A percentile compares a stretch with the other conserved stretches of the same genome.
Evolutionary conservation across 1,140 invertebrate genomes (phyloP).

Genomic region (Gonioctena quinquepunctata): DNA sequence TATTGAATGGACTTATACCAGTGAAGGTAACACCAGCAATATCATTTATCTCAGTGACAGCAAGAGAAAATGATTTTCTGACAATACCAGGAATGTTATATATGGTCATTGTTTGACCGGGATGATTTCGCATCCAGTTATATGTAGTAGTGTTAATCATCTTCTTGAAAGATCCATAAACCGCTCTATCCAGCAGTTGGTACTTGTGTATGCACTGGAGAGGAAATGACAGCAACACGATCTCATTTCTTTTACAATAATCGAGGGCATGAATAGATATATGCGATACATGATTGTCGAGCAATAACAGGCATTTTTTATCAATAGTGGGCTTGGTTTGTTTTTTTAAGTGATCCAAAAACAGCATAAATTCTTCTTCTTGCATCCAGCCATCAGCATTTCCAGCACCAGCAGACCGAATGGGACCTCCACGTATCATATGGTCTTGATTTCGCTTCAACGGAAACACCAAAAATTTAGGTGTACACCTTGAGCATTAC

Average conservation of each 20-base stretch:
- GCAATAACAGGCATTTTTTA: conserved; percentile 13
- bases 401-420: conserved; percentile 1
- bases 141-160: conserved; percentile 53
- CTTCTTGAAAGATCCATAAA: conserved; percentile 44
- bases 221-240: conserved; percentile 48
- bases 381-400: conserved; percentile 26
- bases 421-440: neutral
- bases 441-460: neutral
- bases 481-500: conserved; percentile 51
- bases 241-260: conserved; percentile 43
- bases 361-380: conserved; percentile 11
- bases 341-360: conserved; percentile 25
- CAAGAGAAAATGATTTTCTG: neutral
- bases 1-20: neutral
- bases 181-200: conserved; percentile 50
- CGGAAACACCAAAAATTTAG: neutral
- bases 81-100: conserved; percentile 36
- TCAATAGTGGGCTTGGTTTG: conserved; percentile 10
- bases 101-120: conserved; percentile 39
- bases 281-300: conserved; percentile 32
- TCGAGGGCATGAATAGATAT: conserved; percentile 37
- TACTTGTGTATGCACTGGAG: conserved; percentile 53
- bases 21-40: neutral
- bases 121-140: conserved; percentile 41
- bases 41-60: neutral